Percentiles rank a stretch among this genome's conserved stretches.
These are phyloP conservation scores for Pipistrellus pipistrellus DNA, from an alignment of 2,797 vertebrate species.

Conservation along the genomic window DNA sequence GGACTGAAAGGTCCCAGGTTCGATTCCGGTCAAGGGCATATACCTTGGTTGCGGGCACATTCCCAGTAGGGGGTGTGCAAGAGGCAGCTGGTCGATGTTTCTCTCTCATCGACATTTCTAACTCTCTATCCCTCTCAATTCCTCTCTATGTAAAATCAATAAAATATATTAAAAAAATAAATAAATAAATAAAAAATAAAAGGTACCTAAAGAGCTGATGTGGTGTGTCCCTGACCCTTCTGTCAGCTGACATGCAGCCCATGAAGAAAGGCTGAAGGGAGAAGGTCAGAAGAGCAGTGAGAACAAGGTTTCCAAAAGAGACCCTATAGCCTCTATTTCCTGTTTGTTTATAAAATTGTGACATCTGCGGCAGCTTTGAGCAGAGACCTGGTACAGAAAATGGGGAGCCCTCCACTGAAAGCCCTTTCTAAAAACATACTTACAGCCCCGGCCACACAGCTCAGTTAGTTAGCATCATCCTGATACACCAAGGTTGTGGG, in stretches of 20 bases:
- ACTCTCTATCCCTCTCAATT: no score
- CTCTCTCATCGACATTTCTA: no score
- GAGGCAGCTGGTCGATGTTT: no score
- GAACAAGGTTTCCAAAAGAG: not conserved
- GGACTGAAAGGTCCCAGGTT: no score
- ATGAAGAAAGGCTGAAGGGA: not conserved
- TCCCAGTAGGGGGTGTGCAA: no score
- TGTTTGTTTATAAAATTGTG: not conserved
- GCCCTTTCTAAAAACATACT: not conserved
- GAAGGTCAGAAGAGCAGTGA: not conserved
- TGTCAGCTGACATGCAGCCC: not conserved
- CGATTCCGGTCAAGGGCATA: no score
- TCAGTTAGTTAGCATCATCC: not conserved
- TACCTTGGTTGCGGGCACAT: no score
- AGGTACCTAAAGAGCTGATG: not conserved
- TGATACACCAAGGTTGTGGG: not conserved
- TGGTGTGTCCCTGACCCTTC: not conserved
- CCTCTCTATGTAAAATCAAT: no score
- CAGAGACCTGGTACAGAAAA: not conserved
- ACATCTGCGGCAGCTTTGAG: not conserved
- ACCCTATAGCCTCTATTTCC: not conserved
- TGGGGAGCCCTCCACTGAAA: not conserved
- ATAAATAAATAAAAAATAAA: no score
- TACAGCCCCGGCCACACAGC: not conserved
- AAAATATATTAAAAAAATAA: no score